phyloP scores from a whole-genome alignment of 1,140 invertebrate genomes.

The Nasonia longicornis region DNA sequence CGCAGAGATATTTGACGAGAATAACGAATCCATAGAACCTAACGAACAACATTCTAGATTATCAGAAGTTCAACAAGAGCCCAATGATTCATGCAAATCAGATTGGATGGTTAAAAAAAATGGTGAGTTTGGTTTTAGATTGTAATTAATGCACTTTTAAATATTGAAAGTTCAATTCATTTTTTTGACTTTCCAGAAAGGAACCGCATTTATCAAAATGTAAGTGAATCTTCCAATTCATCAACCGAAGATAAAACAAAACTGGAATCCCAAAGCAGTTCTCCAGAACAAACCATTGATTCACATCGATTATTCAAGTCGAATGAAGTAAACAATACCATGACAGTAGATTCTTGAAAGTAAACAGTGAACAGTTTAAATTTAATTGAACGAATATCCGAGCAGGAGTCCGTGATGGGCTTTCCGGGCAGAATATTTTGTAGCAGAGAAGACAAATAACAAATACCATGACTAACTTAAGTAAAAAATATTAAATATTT shows the following conservation, averaged over 20 bases:
- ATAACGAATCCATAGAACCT: neutral
- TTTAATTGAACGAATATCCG: neutral
- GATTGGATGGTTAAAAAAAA: constrained; percentile 4
- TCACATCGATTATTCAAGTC: neutral
- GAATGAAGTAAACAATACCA: neutral
- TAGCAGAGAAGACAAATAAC: neutral
- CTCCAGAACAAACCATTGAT: neutral
- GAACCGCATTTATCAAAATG: neutral
- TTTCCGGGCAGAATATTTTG: neutral
- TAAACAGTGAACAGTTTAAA: neutral
- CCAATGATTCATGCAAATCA: neutral
- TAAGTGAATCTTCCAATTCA: neutral
- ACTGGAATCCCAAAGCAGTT: neutral
- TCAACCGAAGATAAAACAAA: neutral
- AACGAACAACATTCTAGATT: constrained; percentile 3
- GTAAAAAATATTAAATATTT: neutral
- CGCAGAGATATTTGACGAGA: constrained; percentile 72
- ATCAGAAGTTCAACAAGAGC: neutral
- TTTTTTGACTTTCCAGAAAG: constrained; percentile 23
- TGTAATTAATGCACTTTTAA: neutral
- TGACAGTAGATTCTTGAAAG: constrained; percentile 5
- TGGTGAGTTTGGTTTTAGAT: neutral
- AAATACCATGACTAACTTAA: constrained; percentile 22
- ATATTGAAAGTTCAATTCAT: neutral
- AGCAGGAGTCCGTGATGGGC: neutral